phyloP scores from a whole-genome alignment of 2,797 vertebrate species.

The Vultur gryphus region DNA sequence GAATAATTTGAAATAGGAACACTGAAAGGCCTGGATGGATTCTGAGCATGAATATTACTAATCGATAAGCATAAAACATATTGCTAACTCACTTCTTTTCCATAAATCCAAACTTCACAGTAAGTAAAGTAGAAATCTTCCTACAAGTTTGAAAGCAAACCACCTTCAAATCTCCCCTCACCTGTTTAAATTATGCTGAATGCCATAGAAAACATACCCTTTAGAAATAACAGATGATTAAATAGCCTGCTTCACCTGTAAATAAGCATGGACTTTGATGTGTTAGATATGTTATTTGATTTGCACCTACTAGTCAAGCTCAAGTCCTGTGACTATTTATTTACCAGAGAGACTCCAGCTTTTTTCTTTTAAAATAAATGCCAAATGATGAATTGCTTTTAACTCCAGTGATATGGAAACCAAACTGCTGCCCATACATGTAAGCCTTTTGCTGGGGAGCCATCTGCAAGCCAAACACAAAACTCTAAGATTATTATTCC shows the following conservation, averaged over 20 bases:
- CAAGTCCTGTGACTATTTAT: neutral
- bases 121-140: neutral
- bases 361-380: slow-evolving; percentile 21
- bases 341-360: neutral
- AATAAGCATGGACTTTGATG: neutral
- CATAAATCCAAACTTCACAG: neutral
- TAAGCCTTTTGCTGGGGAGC: neutral
- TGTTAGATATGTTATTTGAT: neutral
- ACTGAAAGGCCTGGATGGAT: neutral
- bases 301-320: neutral
- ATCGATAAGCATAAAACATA: neutral
- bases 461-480: neutral
- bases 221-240: slow-evolving; percentile 9
- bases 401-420: neutral
- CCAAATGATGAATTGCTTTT: neutral
- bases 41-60: neutral
- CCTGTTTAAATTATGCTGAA: neutral
- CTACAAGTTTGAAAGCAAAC: neutral
- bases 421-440: fast-evolving
- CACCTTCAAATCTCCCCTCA: neutral
- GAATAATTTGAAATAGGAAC: neutral
- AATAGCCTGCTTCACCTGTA: neutral
- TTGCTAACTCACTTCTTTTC: neutral
- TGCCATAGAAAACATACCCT: neutral
- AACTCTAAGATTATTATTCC: neutral